These are phyloP conservation scores for Choristoneura fumiferana DNA, from an alignment of 1,140 invertebrate genomes.

Conservation along the genomic window DNA sequence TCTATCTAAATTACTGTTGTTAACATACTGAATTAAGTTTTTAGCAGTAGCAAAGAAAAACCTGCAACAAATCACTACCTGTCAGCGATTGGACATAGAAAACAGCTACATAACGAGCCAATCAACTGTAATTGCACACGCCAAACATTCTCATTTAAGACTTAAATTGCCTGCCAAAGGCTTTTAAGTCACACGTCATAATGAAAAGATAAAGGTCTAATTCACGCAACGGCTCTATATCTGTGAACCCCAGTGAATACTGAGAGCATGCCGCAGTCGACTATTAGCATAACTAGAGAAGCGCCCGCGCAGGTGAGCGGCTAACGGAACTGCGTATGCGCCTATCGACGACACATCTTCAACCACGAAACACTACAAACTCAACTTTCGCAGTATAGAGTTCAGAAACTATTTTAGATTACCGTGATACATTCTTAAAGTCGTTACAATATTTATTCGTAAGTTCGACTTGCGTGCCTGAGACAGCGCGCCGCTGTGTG, in stretches of 20 bases:
- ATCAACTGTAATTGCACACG: not conserved
- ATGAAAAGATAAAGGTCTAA: conserved; percentile 8
- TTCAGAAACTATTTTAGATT: conserved; percentile 42
- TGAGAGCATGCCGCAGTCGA: conserved; percentile 49
- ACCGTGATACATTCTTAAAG: conserved; percentile 29
- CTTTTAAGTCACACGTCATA: no score
- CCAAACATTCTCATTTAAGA: no score
- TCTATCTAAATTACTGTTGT: no score
- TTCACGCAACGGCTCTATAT: conserved; percentile 35
- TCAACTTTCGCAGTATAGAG: conserved; percentile 41
- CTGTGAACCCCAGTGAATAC: conserved; percentile 32
- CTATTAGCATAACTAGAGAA: conserved; percentile 74
- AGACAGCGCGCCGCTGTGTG: conserved; percentile 52
- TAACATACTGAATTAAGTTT: no score
- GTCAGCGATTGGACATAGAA: not conserved
- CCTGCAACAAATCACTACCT: no score
- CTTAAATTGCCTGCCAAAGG: no score
- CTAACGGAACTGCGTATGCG: conserved; percentile 57
- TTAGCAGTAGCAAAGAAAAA: no score
- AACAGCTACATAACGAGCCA: not conserved
- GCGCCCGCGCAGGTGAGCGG: conserved; percentile 71
- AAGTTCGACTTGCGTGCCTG: conserved; percentile 44
- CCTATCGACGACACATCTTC: conserved; percentile 59
- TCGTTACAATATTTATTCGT: conserved; percentile 42
- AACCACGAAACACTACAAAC: conserved; percentile 42